Base-by-base conservation (phyloP, 2,797 vertebrate species). In the Mionectes olivaceus region DNA sequence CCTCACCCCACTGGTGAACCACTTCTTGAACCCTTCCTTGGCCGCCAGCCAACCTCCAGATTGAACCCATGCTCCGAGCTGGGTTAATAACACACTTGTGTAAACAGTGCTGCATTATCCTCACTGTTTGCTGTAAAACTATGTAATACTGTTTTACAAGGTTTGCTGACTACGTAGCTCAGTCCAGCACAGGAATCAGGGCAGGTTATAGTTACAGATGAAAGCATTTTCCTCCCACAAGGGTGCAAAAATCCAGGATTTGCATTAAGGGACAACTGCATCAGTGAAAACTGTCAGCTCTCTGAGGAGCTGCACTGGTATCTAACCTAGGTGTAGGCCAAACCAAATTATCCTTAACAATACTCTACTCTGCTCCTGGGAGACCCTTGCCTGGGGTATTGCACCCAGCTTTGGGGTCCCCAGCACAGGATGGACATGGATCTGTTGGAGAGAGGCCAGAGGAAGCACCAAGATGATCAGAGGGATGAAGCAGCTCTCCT, bases 11-110 rank as follows among this genome's bases (percentile, higher is more conserved):
- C 0, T 4, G 5, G 39, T 27, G 30, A 81, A 69, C 39, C 57
- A 65, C 6, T 81, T 78, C 43, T 69, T 61, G 50, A 94, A 91
- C 53, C 65, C 61, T 52, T 33, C 73, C 47, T 13, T 88, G 85
- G 91, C 90, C 50, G 67, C 22, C 77, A 69, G 90, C 73, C 96
- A 95, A 47, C 9, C 61, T 81, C 17, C 76, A 86, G 79, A 94
- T 88, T 68, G 90, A 93, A 91, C 21, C 82, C 69, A 6, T 24
- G 46, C 50, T 93, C 89, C 0, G 13, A 52, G 43, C 7, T 69
- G 53, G 75, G 87, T 68, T 93, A 87, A 50, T 78, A 93, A 95
- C 69, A 71, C 35, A 39, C 43, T 5, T 64, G 68, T 3, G 2
- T 57, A 69, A 90, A 90, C 90, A 69, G 35, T 7, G 59, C 59